Percentiles rank a stretch among this genome's conserved stretches.
Conservation (phyloP, 2,888 invertebrate genomes). For the Apocheima hispidaria region DNA sequence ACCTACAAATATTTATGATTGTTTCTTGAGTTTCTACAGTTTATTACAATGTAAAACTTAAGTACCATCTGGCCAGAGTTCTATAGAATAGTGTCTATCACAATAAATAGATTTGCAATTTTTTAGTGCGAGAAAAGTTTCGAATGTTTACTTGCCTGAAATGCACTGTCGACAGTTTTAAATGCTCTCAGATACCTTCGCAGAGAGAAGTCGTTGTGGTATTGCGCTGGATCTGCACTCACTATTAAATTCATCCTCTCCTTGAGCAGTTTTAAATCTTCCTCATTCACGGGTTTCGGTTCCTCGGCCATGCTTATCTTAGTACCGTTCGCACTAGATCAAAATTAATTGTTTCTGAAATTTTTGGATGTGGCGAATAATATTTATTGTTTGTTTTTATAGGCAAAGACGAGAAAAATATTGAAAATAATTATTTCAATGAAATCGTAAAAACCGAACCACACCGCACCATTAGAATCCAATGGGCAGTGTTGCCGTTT, state of each 20-base stretch:
- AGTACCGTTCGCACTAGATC: neutral
- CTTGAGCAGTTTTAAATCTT: conserved; percentile 88
- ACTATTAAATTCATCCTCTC: conserved; percentile 90
- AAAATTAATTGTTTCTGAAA: neutral
- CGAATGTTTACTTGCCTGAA: conserved; percentile 86
- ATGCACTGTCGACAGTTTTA: conserved; percentile 90
- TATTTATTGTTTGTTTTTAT: neutral
- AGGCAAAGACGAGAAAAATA: neutral
- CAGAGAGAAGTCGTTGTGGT: conserved; percentile 91
- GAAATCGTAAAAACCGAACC: neutral
- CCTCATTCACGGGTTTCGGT: conserved; percentile 85
- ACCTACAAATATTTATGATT: neutral
- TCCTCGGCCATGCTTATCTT: conserved; percentile 68
- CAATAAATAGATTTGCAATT: no score
- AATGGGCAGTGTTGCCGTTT: neutral
- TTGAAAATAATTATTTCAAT: no score
- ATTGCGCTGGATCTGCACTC: conserved; percentile 90
- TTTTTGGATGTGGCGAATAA: neutral
- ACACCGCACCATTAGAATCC: neutral
- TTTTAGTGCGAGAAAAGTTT: neutral
- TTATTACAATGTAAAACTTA: no score
- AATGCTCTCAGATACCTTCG: conserved; percentile 91
- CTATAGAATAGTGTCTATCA: no score
- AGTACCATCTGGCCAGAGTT: neutral
- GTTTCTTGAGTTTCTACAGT: no score